These are phyloP conservation scores for Hippocampus kuda DNA, from an alignment of 2,797 vertebrate species.

Conservation along the genomic window DNA sequence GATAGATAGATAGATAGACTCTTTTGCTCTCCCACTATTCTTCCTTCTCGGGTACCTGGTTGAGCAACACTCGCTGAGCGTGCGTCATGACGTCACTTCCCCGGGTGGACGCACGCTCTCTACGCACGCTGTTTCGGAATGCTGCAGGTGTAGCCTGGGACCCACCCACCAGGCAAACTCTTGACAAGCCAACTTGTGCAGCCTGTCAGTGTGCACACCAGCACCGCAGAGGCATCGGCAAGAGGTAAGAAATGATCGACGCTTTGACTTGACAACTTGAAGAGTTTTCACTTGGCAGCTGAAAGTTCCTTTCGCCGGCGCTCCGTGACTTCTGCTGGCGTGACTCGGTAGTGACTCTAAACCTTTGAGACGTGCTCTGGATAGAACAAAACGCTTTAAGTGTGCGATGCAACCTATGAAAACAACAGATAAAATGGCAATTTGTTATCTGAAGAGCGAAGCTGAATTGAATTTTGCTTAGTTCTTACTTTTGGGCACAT, in stretches of 20 bases:
- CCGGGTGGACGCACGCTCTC: neutral
- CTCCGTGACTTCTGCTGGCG: neutral
- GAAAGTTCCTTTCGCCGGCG: neutral
- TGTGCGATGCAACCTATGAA: neutral
- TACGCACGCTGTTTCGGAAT: slow-evolving; percentile 9
- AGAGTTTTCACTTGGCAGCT: neutral
- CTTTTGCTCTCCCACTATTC: too few species aligned
- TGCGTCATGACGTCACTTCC: slow-evolving; percentile 18
- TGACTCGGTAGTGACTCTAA: neutral
- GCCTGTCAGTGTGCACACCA: slow-evolving; percentile 25
- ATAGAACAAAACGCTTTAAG: neutral
- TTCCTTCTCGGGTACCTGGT: slow-evolving; percentile 1
- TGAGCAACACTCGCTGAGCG: neutral
- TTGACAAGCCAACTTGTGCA: slow-evolving; percentile 1
- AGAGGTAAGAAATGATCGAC: slow-evolving; percentile 36
- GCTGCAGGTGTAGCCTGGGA: slow-evolving; percentile 28
- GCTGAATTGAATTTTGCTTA: neutral
- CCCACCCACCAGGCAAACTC: slow-evolving; percentile 34
- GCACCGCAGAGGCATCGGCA: neutral
- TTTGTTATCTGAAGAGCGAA: neutral
- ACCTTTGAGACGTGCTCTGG: neutral
- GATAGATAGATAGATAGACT: too few species aligned
- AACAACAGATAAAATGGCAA: neutral
- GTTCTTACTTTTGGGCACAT: neutral
- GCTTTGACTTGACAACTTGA: neutral